Evolutionary conservation across 2,888 invertebrate species (phyloP), one percentile per base, ranked within the genome.

Genomic region (Cantharis lateralis): DNA sequence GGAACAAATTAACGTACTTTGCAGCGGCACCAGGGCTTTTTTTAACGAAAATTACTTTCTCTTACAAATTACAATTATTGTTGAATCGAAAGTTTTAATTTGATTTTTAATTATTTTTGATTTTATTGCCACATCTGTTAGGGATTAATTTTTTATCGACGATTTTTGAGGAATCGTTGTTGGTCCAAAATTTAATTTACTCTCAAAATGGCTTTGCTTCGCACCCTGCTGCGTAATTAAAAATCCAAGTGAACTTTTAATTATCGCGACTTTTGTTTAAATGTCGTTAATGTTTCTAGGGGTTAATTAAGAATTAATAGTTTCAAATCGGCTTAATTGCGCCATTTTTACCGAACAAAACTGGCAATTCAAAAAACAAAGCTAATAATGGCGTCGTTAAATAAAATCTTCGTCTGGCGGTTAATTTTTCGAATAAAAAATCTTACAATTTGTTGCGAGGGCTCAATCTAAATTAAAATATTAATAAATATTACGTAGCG

Each of bases 1-100:
- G 75, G 68, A 71, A 75, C 71, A 75, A 75, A 75, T 75, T 71
- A 75, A 68, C 70, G 70, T 74, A 70, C 74, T 74, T 64, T 26
- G 69, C 26, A 18, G 28, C 62, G 63, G 20, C 69, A 26, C 20
- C 16, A n/a, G 11, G 24, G 24, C 16, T 70, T 70, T 70, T 24
- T 28, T 15, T 15, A 28, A 16, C 26, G 28, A 68, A 68, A 68
- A 48, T 48, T 48, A 48, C 48, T 48, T 48, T 48, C 48, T 48
- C 48, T n/a, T n/a, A n/a, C n/a, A 48, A 48, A 48, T 48, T 48
- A 48, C 48, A 48, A 48, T 32, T 32, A 32, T 13, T 48, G 48
- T 48, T n/a, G n/a, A 48, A 48, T 48, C 48, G 48, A 48, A n/a
- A 48, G 48, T 48, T 48, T 48, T 48, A 48, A 48, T 48, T 48